Percentiles rank a stretch among this genome's conserved stretches.
phyloP scores from a whole-genome alignment of 1,140 invertebrate species.

The Bilobella aurantiaca region DNA sequence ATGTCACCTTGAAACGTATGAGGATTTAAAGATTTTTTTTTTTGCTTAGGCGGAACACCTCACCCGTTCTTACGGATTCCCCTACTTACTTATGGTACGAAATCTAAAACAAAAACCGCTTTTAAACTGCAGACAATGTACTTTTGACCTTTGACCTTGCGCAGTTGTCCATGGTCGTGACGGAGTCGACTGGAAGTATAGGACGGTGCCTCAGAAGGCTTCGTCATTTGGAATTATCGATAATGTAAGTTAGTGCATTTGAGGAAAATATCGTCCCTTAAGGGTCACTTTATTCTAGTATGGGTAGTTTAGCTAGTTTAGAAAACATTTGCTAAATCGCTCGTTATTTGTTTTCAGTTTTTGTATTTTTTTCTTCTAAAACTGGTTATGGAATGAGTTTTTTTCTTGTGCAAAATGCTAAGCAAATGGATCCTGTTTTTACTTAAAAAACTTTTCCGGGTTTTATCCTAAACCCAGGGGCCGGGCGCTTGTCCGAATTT shows the following conservation, averaged over 20 bases:
- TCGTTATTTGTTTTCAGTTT: not conserved
- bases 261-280: not conserved
- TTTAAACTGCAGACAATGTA: not conserved
- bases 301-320: too few species aligned
- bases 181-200: constrained; percentile 36
- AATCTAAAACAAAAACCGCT: not conserved
- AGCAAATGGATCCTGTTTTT: too few species aligned
- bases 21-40: too few species aligned
- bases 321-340: too few species aligned
- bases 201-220: constrained; percentile 22
- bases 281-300: not conserved
- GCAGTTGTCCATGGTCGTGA: constrained; percentile 13
- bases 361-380: not conserved
- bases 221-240: constrained; percentile 20
- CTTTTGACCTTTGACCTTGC: not conserved
- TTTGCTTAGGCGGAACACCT: not conserved
- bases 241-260: constrained; percentile 20
- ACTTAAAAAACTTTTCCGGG: too few species aligned
- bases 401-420: too few species aligned
- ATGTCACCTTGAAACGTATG: not conserved
- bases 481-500: too few species aligned
- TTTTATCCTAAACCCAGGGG: too few species aligned
- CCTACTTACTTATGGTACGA: not conserved
- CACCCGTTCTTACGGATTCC: not conserved
- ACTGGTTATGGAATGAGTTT: too few species aligned